Evolutionary conservation across 2,797 vertebrate species (phyloP).

Genomic region (Alectoris magna): DNA sequence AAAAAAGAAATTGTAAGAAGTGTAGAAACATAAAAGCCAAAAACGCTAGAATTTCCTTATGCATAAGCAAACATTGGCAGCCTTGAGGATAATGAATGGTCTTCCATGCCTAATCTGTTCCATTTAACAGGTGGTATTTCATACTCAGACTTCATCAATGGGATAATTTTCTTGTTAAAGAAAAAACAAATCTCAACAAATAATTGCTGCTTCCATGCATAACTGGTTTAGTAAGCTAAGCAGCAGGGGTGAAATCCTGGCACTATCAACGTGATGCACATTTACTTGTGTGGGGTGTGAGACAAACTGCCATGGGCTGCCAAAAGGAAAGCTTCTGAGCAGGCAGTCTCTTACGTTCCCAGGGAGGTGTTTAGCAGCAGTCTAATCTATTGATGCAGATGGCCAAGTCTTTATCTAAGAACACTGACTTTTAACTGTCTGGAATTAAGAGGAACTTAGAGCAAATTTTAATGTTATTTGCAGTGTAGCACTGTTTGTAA

Average conservation of each 20-base stretch:
- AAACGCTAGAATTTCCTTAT: background rate
- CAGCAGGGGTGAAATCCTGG: background rate
- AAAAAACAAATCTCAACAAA: conserved; percentile 18
- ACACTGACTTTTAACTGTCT: background rate
- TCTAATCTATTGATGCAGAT: conserved; percentile 3
- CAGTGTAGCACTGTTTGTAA: background rate
- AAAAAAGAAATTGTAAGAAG: conserved; percentile 57
- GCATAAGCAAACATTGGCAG: conserved; percentile 47
- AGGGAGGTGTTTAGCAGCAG: background rate
- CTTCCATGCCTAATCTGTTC: conserved; percentile 15
- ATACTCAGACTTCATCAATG: conserved; percentile 1
- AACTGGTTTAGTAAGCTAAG: background rate
- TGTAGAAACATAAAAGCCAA: conserved; percentile 25
- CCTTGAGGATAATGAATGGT: background rate
- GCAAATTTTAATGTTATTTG: background rate
- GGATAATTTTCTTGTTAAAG: conserved; percentile 34
- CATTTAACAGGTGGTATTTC: conserved; percentile 43
- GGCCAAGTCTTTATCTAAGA: background rate
- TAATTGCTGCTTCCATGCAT: background rate
- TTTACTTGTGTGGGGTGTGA: background rate
- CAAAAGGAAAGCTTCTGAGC: background rate
- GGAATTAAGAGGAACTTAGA: background rate
- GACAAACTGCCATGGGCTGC: background rate
- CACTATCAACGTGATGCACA: background rate
- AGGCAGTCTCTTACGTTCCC: background rate